Conservation (phyloP, 2,888 invertebrate species). For the Azorinus chamasolen region DNA sequence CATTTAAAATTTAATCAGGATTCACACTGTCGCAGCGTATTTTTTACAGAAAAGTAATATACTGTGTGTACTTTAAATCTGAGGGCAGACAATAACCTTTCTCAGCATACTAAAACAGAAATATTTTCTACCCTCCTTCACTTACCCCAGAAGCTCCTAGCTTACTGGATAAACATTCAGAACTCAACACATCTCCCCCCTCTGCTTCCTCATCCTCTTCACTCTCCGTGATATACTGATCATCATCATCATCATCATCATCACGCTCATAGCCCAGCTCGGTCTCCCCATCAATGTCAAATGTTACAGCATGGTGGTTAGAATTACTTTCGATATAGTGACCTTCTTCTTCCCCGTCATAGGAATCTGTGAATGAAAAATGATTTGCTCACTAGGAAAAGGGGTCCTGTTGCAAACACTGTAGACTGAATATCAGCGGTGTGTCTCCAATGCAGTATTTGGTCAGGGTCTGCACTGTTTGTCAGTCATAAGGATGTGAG, state of each 20-base stretch:
- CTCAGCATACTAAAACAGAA: too few relatives aligned
- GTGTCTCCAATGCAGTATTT: too few relatives aligned
- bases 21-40: too few relatives aligned
- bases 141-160: constrained; percentile 12
- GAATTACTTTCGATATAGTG: constrained; percentile 13
- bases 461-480: too few relatives aligned
- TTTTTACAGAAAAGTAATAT: too few relatives aligned
- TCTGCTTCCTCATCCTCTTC: constrained; percentile 58
- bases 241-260: constrained; percentile 62
- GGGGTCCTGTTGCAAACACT: too few relatives aligned
- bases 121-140: too few relatives aligned
- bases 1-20: too few relatives aligned
- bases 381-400: neutral
- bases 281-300: neutral
- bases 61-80: too few relatives aligned
- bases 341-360: constrained; percentile 46
- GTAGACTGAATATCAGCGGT: too few relatives aligned
- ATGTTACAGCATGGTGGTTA: constrained; percentile 39
- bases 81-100: too few relatives aligned
- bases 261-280: constrained; percentile 28
- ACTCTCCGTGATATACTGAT: constrained; percentile 53
- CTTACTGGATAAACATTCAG: neutral
- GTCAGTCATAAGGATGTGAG: too few relatives aligned
- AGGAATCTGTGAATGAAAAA: constrained; percentile 26
- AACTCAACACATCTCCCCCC: constrained; percentile 16